Base-by-base conservation (phyloP, 2,888 invertebrate genomes). In the Ectemnius continuus region DNA sequence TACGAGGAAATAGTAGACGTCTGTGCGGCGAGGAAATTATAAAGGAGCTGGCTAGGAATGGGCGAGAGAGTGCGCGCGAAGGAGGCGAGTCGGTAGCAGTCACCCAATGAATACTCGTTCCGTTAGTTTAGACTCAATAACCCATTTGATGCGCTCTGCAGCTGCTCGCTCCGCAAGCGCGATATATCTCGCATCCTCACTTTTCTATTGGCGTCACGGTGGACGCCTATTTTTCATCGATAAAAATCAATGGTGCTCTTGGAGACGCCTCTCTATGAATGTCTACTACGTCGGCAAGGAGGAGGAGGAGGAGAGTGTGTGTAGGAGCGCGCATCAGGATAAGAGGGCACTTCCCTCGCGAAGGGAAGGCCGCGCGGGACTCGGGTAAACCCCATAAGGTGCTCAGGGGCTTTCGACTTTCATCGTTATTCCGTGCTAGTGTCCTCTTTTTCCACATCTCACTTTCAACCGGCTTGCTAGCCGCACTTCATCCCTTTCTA, bases 201-300 rank as follows among this genome's bases (percentile, higher is more conserved):
- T 60, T 52, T 13, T 20, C 36, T 57, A 45, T 48, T 67, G 64
- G 60, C 63, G 56, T 28, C 72, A 73, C 62, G 71, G 28, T 11
- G 73, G 47, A 59, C 78, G 75, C 73, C 78, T 86, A 86, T 85
- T 87, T 86, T 78, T 82, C 84, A 79, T 67, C 84, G 84, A 86
- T 86, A 84, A 86, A 85, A 87, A 86, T 85, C 86, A 84, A 84
- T 84, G 84, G 78, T 73, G 73, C 67, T 77, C 79, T 84, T 74
- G 76, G 78, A 80, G 62, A 70, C 28, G 56, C 48, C 81, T 75
- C 75, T 83, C 79, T 11, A 36, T 36, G 36, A 36, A 85, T 79
- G 81, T 85, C 73, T 80, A 85, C 86, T 80, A 85, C 86, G 86
- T 86, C 79, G 71, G 67, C 72, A 72, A 23, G 3, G 2, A 23